phyloP scores from a whole-genome alignment of 1,140 invertebrate species.

The Drosophila littoralis region DNA sequence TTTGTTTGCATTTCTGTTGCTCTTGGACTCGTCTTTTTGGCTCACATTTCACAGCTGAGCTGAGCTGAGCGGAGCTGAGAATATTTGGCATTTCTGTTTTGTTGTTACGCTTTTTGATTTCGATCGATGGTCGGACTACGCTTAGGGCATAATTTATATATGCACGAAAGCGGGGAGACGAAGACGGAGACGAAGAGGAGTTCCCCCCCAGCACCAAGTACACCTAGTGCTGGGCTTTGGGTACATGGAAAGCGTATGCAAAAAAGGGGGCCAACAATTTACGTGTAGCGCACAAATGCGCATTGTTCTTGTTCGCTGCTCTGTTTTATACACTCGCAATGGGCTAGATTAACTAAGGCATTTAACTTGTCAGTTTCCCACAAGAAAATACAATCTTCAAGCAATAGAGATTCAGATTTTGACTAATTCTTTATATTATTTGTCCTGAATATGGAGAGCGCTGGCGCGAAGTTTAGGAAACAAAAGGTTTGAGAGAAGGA shows the following conservation, averaged over 20 bases:
- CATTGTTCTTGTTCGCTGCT: conserved; percentile 57
- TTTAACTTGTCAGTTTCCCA: background rate
- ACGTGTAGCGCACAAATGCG: conserved; percentile 70
- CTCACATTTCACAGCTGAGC: conserved; percentile 70
- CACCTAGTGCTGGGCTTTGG: background rate
- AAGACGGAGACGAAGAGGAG: too few relatives aligned
- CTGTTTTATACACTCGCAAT: conserved; percentile 13
- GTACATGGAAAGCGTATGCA: conserved; percentile 56
- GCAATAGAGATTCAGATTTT: too few relatives aligned
- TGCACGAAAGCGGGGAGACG: background rate
- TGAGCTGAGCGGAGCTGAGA: conserved; percentile 42
- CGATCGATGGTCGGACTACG: conserved; percentile 65
- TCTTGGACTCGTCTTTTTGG: conserved; percentile 25
- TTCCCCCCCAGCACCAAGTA: background rate
- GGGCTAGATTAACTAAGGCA: conserved; percentile 3
- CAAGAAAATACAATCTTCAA: background rate
- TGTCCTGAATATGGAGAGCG: too few relatives aligned
- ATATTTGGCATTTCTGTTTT: conserved; percentile 77
- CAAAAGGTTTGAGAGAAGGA: too few relatives aligned
- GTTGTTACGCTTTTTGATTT: conserved; percentile 79
- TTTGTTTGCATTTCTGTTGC: background rate
- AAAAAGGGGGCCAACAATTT: conserved; percentile 64
- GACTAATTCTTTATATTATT: too few relatives aligned
- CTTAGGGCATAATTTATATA: conserved; percentile 40
- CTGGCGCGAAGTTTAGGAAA: background rate